Evolutionary conservation across 2,888 invertebrate genomes (phyloP), one percentile per base, ranked within the genome.

Genomic region (Opisthograptis luteolata): DNA sequence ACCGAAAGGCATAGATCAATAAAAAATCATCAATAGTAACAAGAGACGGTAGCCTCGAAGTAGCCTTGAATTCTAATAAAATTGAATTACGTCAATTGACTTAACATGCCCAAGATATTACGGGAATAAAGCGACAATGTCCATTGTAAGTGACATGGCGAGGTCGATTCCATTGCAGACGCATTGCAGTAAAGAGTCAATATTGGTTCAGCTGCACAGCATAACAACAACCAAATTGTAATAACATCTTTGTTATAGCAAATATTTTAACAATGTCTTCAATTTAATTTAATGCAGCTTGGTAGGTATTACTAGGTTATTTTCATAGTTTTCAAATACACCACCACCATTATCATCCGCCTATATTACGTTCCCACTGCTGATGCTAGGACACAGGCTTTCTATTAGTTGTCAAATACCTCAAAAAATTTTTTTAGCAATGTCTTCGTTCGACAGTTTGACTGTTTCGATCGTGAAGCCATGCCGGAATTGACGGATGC

Each of bases 121-220:
- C 30, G 4, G 20, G 45, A 45, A 45, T 40, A 55, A 55, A 54
- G 51, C 51, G 41, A 58, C 56, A 61, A 52, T 52, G 42, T 41
- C 35, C 37, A 56, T 47, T 54, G 55, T 58, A 40, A 56, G 50
- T 34, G 55, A 51, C 55, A 40, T 12, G 17, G 4, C 65, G 60
- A 72, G 73, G 73, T 47, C 68, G 58, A 57, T 55, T 66, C 56
- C 58, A 66, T 66, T 69, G 57, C 52, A 55, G 40, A 54, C 51
- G 45, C 5, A 25, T 35, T 37, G 53, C 70, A 68, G 66, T 75
- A 62, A 67, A 64, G 58, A 64, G 62, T 63, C 62, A 68, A 76
- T 71, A 70, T 67, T 63, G 53, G 63, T 60, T 62, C 45, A 63
- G 54, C 55, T 61, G 62, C 43, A 65, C 57, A 10, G 1, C n/a